These are phyloP conservation scores for Atlantisia rogersi DNA, from an alignment of 2,113 vertebrate genomes.

Conservation along the genomic window DNA sequence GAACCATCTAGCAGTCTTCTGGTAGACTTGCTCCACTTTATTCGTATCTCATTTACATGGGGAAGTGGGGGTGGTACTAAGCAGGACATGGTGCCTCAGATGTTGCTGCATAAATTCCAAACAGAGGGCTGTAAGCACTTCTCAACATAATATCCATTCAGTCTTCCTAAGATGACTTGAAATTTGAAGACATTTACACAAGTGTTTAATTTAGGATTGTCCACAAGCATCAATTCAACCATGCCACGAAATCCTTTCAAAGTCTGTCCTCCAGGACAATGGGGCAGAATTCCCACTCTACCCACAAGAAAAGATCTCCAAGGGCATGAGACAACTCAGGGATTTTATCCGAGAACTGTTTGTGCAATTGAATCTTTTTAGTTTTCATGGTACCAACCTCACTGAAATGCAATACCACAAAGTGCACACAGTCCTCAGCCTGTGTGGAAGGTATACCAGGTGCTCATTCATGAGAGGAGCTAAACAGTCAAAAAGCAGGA, in stretches of 20 bases:
- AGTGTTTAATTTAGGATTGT: neutral
- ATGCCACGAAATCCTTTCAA: neutral
- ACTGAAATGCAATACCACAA: neutral
- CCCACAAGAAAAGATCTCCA: neutral
- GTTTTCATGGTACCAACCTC: neutral
- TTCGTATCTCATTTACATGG: neutral
- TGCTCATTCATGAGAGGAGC: accelerated
- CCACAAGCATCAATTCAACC: neutral
- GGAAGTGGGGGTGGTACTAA: too few species aligned
- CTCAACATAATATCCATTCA: neutral
- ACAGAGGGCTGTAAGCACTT: neutral
- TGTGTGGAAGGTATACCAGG: neutral
- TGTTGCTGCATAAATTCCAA: neutral
- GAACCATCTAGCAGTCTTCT: neutral
- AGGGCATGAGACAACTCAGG: neutral
- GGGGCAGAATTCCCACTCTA: neutral
- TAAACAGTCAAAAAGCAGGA: neutral
- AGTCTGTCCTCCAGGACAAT: neutral
- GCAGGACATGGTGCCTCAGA: neutral
- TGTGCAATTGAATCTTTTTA: neutral
- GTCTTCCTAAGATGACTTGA: neutral
- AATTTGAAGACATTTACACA: neutral
- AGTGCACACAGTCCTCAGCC: accelerated
- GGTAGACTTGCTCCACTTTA: neutral
- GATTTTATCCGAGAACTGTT: neutral